phyloP scores from a whole-genome alignment of 2,113 vertebrate genomes.

The Elaphurus davidianus region DNA sequence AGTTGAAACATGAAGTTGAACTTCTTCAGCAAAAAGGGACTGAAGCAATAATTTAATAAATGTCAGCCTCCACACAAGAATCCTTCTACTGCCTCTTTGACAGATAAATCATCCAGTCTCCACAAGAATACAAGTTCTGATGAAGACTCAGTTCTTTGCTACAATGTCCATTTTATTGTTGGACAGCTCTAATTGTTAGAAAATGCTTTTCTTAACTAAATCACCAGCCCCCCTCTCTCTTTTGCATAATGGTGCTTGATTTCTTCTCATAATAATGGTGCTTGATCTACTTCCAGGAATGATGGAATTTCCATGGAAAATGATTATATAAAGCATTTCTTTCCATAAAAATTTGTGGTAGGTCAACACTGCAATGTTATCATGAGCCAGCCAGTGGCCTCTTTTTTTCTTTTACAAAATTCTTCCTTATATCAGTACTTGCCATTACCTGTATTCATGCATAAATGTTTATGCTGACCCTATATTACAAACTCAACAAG shows the following conservation, averaged over 20 bases:
- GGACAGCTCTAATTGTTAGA: neutral
- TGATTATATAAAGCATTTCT: conserved; percentile 6
- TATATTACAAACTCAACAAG: neutral
- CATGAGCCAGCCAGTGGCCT: neutral
- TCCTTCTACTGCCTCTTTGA: neutral
- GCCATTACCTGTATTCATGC: neutral
- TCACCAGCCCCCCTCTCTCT: neutral
- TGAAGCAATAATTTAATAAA: neutral
- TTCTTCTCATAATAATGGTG: neutral
- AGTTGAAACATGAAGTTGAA: neutral
- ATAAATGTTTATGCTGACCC: neutral
- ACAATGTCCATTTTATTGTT: neutral
- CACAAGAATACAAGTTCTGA: neutral
- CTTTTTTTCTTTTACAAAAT: neutral
- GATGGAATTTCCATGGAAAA: conserved; percentile 1
- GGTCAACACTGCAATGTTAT: neutral
- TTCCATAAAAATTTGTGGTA: neutral
- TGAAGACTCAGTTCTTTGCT: neutral
- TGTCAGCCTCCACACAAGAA: neutral
- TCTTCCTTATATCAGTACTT: neutral
- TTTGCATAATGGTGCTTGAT: neutral
- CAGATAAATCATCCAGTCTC: neutral
- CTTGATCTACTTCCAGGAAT: neutral
- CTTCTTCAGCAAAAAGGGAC: neutral
- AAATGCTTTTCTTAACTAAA: conserved; percentile 36